Evolutionary conservation across 2,888 invertebrate genomes (phyloP), one percentile per base, ranked within the genome.

Genomic region (Apodemia zela): DNA sequence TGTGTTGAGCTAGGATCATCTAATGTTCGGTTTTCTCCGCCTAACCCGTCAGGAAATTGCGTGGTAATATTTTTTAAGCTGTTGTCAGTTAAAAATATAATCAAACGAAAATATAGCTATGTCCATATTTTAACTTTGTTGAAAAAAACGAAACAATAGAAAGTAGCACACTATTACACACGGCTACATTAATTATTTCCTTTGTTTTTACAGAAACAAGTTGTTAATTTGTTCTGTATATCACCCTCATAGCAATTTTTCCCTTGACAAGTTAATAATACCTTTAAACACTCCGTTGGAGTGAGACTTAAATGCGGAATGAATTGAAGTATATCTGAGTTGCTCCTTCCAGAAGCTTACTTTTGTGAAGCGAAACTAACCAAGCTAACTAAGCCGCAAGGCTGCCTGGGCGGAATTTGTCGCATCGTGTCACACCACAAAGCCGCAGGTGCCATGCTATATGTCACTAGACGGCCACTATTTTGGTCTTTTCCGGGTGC

Each of bases 381-480:
- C 63, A 62, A 66, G 66, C 63, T 60, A 66, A 66, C 63, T 66
- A 65, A 65, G 65, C 68, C 67, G 60, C 63, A 61, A 65, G 65
- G 58, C 64, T 64, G 64, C 64, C 61, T 65, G 42, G 64, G 62
- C 63, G 66, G 65, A 66, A 66, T 67, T 67, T 68, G 66, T 67
- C 66, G 65, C 65, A 64, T 63, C 63, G 68, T 61, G 67, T 68
- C 62, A 64, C 63, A 54, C 68, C 68, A 66, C 66, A 66, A 66
- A 66, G 65, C 69, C 60, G 51, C 61, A 65, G 62, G 61, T 42
- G 49, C 65, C 61, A 25, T 66, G 66, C 65, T 66, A 68, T 67
- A 66, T 67, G 70, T 70, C 66, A 70, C 71, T 63, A 69, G 62
- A 67, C 68, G 64, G 63, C 67, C 68, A 67, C 69, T 65, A 65